Evolutionary conservation across 2,797 vertebrate species (phyloP).

Genomic region (Dicrostonyx torquatus): DNA sequence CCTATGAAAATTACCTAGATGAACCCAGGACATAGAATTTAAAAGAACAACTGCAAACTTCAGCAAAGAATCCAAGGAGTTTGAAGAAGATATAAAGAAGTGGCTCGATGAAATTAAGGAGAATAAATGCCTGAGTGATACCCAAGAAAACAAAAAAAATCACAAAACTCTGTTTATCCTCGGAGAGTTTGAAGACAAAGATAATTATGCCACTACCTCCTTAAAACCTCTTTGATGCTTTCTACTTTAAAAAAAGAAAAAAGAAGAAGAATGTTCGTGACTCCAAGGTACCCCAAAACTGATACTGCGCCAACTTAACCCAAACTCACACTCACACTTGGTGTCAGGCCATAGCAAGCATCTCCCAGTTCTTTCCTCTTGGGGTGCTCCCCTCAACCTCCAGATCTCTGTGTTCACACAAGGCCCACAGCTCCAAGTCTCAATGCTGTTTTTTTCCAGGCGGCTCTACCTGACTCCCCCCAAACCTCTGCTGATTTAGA

Average conservation of each 20-base stretch:
- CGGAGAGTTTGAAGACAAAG: conserved; percentile 5
- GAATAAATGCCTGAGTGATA: background rate
- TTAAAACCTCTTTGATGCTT: background rate
- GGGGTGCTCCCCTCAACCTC: background rate
- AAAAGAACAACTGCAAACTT: background rate
- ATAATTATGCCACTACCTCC: background rate
- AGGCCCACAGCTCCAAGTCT: background rate
- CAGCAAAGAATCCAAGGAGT: background rate
- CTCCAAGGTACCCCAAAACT: background rate
- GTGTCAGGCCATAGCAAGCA: background rate
- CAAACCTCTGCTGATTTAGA: background rate
- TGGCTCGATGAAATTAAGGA: background rate
- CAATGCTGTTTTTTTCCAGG: background rate
- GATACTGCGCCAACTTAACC: background rate
- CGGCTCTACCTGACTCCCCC: background rate
- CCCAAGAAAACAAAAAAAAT: background rate
- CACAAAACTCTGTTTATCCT: background rate
- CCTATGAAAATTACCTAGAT: background rate
- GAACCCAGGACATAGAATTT: background rate
- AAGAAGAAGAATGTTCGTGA: background rate
- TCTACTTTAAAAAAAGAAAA: background rate
- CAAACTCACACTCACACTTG: background rate
- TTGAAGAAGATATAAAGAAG: background rate
- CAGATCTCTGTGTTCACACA: background rate
- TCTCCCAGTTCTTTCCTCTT: background rate